Evolutionary conservation across 2,113 vertebrate genomes (phyloP), one percentile per base, ranked within the genome.

Genomic region (Epinephelus lanceolatus): DNA sequence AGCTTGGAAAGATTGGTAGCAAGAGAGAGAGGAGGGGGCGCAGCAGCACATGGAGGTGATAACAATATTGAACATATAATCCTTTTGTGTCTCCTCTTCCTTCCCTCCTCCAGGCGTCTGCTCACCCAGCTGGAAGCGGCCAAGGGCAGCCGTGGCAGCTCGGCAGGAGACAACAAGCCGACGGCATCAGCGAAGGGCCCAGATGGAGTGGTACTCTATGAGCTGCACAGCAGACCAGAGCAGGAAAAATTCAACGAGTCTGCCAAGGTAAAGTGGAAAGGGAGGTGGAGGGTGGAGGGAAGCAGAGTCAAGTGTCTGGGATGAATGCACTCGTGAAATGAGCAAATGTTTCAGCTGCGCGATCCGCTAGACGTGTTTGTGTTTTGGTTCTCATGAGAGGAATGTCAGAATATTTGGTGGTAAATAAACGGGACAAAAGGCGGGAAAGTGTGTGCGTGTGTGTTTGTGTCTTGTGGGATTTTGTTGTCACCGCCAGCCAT

Each of bases 171-270:
- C 0, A 49, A 86, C 42, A 97, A 97, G 88, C 81, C 76, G 40
- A 60, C 89, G 7, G 76, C 88, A 30, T 55, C 90, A 7, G 90
- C 89, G 11, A 88, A 93, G 0, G 78, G 76, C 1, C 88, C 94
- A n/a, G 92, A 96, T 1, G 93, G 94, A 47, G 93, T 96, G 1
- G 96, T 99, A 40, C 96, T 98, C 6, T 98, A 99, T 0, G 98
- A 99, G 91, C 94, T 99, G 5, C 97, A 97, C 94, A 97, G 97
- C 89, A 94, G 97, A 63, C 98, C 97, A 0, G 97, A 98, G 91
- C 97, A 98, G 90, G 97, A 98, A 79, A 97, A 95, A 84, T 99
- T 99, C 93, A 95, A 96, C 3, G 96, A 97, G 77, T 93, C 96
- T 14, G 96, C 97, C 89, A 99, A 98, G 96, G 98, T 98, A 90